Percentiles rank a stretch among this genome's conserved stretches.
Conservation (phyloP, 2,888 invertebrate genomes). For the Lordiphosa andalusiaca region DNA sequence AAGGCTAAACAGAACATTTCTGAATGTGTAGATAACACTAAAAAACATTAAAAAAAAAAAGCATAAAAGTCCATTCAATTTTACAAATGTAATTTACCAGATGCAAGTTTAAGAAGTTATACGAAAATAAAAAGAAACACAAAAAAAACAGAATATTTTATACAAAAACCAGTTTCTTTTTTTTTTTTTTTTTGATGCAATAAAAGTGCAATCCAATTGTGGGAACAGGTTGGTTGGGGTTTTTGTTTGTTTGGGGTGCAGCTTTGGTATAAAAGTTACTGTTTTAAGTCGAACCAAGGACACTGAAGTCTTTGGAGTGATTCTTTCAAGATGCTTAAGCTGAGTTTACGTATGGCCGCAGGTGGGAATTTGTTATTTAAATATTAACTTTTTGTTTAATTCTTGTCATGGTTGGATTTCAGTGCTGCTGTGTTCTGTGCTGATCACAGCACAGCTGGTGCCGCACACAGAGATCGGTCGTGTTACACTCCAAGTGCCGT, state of each 20-base stretch:
- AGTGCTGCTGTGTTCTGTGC: constrained; percentile 61
- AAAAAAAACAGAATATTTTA: constrained; percentile 38
- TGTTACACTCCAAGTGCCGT: constrained; percentile 54
- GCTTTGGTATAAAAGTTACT: constrained; percentile 42
- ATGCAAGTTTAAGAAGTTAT: constrained; percentile 46
- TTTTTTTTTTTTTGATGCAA: too few relatives aligned
- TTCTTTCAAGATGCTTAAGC: constrained; percentile 51
- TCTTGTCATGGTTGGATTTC: neutral
- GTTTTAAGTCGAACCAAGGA: constrained; percentile 28
- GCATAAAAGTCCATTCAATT: constrained; percentile 12
- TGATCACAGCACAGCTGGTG: constrained; percentile 64
- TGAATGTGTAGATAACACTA: neutral
- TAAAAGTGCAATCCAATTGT: too few relatives aligned
- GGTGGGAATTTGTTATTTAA: constrained; percentile 39
- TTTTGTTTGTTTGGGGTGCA: neutral
- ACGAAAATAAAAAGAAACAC: constrained; percentile 50
- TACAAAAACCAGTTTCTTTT: constrained; percentile 27
- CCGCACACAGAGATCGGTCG: constrained; percentile 57
- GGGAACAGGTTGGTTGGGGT: constrained; percentile 40
- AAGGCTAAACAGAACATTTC: constrained; percentile 3
- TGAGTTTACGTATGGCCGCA: constrained; percentile 56
- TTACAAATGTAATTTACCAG: constrained; percentile 45
- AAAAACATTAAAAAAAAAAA: too few relatives aligned
- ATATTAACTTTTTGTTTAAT: neutral
- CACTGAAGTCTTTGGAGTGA: constrained; percentile 44